phyloP scores from a whole-genome alignment of 2,113 vertebrate genomes.

The Xenopus borealis region DNA sequence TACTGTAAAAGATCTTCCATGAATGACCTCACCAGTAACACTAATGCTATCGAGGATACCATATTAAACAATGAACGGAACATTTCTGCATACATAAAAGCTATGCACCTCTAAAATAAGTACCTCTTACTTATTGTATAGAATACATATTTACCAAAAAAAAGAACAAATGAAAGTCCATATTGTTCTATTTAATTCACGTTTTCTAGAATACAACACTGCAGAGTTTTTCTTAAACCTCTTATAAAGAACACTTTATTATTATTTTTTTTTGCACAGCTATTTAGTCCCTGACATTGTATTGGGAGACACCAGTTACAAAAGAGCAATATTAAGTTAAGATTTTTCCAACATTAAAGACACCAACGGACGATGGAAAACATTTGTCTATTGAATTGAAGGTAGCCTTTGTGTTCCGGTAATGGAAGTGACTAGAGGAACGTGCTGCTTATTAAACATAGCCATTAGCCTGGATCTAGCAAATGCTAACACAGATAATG shows the following conservation, averaged over 20 bases:
- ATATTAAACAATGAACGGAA: neutral
- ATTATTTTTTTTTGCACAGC: neutral
- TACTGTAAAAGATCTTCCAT: neutral
- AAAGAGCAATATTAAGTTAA: neutral
- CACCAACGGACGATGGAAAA: neutral
- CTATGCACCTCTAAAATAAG: neutral
- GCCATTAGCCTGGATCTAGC: neutral
- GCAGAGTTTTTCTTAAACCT: neutral
- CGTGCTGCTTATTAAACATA: neutral
- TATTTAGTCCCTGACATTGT: neutral
- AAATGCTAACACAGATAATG: neutral
- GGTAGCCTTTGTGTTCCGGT: neutral
- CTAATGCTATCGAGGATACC: neutral
- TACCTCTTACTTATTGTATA: neutral
- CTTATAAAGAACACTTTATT: neutral
- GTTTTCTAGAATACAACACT: neutral
- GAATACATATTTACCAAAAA: too few relatives aligned
- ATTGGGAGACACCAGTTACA: neutral
- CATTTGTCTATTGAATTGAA: constrained; percentile 1
- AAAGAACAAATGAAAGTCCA: too few relatives aligned
- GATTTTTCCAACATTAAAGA: neutral
- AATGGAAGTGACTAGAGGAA: neutral
- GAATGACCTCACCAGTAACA: neutral
- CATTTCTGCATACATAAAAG: neutral
- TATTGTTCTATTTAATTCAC: neutral